Conservation (phyloP, 2,113 vertebrate species). For the Axis porcinus region DNA sequence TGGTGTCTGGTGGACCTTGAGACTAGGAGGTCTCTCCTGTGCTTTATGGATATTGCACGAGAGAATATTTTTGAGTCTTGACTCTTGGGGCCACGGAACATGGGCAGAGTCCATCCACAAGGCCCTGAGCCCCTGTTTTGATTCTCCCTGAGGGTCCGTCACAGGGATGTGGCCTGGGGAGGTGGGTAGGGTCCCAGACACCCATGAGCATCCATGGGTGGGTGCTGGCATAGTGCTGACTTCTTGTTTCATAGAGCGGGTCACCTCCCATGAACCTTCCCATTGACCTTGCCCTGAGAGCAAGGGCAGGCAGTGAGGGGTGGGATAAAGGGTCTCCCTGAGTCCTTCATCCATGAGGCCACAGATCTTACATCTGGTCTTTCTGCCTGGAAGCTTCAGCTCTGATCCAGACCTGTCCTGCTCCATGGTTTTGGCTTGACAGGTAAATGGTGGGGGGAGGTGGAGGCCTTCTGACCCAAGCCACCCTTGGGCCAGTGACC, state of each 20-base stretch:
- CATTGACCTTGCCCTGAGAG: not conserved
- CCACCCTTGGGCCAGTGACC: not conserved
- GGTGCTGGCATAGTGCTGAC: not conserved
- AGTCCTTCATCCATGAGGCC: not conserved
- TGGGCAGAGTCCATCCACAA: not conserved
- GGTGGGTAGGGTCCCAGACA: not conserved
- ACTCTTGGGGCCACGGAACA: not conserved
- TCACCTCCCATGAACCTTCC: accelerated
- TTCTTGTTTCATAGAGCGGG: not conserved
- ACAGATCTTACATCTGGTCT: not conserved
- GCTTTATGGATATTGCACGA: too few relatives aligned
- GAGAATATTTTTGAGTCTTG: not conserved
- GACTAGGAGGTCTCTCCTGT: not conserved
- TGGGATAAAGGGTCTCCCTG: not conserved
- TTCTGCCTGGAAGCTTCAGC: not conserved
- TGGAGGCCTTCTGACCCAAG: not conserved
- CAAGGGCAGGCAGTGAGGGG: accelerated
- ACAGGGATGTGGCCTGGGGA: not conserved
- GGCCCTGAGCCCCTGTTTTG: accelerated
- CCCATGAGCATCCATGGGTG: too few relatives aligned
- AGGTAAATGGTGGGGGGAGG: too few relatives aligned
- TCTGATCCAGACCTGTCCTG: not conserved
- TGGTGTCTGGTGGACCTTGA: not conserved
- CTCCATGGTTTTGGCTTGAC: not conserved
- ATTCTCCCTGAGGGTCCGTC: not conserved